Base-by-base conservation (phyloP, 2,888 invertebrate species). In the Cotesia congregata region DNA sequence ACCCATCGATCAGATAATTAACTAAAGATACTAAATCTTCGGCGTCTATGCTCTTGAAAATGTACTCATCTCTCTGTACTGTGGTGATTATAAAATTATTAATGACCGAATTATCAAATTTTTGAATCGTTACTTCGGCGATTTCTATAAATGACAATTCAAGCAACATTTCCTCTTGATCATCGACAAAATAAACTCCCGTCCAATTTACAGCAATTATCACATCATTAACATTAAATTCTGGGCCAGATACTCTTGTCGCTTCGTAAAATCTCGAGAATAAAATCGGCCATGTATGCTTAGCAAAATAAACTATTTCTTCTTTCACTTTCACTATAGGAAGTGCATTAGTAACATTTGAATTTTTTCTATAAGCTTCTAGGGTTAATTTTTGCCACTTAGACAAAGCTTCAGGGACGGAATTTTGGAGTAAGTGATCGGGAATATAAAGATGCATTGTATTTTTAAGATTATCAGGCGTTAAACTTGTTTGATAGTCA, bases 221-320 rank as follows among this genome's bases (percentile, higher is more conserved):
- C 20, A 97, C 93, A 83, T 96, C 94, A 82, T 94, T 92, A 82
- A 92, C 93, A 6, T 91, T 91, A 6, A 94, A 91, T 40, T 92
- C 91, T 0, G 94, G 93, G 0, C 95, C 95, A 78, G 94, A 93
- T 68, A 93, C 90, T 86, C 94, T 94, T n/a, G 95, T 91, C 0
- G 96, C 97, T 91, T 98, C 98, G 86, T 95, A 98, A 89, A 98
- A 98, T 86, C 96, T 92, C 0, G 98, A 98, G 89, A 98, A 98
- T 5, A 98, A 91, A 89, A 98, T 94, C 0, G 98, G 97, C 98
- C 98, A 98, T 83, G 96, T 96, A 79, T 95, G 91, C 90, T 97
- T 97, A 1, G 97, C 95, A 89, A 95, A 98, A 84, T 95, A 94
- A 0, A 98, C 97, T 73, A 98, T 94, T 86, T 98, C 97, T 89